A percentile compares a stretch with the other conserved stretches of the same genome.
These are phyloP conservation scores for Parauchenoglanis punctatus DNA, from an alignment of 2,797 vertebrate genomes.

Conservation along the genomic window DNA sequence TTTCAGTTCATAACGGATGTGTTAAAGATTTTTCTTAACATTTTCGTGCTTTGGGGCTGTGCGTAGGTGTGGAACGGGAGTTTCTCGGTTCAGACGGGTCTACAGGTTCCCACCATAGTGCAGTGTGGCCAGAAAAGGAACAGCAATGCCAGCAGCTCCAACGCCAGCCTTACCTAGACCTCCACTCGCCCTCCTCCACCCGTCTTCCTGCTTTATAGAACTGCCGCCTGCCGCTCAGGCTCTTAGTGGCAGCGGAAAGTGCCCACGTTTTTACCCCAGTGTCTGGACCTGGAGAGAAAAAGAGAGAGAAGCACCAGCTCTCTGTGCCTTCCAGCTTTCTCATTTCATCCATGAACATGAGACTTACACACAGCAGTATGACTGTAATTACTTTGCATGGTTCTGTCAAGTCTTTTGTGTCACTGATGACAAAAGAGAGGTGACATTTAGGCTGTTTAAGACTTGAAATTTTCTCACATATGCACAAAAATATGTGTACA, in stretches of 20 bases:
- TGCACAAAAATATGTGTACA: neutral
- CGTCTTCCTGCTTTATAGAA: slow-evolving; percentile 42
- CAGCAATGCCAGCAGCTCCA: slow-evolving; percentile 93
- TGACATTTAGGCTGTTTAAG: slow-evolving; percentile 5
- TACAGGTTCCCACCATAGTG: slow-evolving; percentile 90
- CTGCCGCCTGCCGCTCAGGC: slow-evolving; percentile 41
- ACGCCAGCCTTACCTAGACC: slow-evolving; percentile 87
- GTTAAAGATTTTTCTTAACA: neutral
- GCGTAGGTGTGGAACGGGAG: slow-evolving; percentile 93
- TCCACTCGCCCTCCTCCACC: slow-evolving; percentile 4
- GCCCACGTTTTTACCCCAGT: neutral
- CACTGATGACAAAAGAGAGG: neutral
- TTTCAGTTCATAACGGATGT: neutral
- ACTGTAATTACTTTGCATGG: neutral
- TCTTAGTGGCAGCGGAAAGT: slow-evolving; percentile 27
- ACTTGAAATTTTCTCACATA: neutral
- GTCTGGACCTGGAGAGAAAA: neutral
- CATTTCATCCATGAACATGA: slow-evolving; percentile 34
- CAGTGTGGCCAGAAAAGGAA: slow-evolving; percentile 88
- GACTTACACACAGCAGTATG: slow-evolving; percentile 5
- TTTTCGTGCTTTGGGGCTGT: neutral
- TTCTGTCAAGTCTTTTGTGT: neutral
- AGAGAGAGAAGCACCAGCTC: slow-evolving; percentile 46
- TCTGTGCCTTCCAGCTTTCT: slow-evolving; percentile 75
- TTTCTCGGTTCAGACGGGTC: slow-evolving; percentile 87